These are phyloP conservation scores for Timema cristinae DNA, from an alignment of 2,888 invertebrate genomes.

Conservation along the genomic window DNA sequence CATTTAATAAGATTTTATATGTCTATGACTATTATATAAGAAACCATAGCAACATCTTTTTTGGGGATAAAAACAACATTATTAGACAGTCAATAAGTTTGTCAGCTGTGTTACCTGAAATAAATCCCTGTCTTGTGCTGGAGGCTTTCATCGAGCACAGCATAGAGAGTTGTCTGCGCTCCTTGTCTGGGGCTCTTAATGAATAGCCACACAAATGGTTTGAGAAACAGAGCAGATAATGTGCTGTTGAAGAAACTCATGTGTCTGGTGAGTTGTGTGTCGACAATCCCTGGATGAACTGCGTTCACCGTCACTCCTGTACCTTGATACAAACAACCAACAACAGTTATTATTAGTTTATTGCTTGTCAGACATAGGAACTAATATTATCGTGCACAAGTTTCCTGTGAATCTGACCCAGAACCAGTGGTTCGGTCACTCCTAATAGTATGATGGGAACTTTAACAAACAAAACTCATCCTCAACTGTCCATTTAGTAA, in stretches of 20 bases:
- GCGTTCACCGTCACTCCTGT: constrained; percentile 73
- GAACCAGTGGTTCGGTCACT: too few species aligned
- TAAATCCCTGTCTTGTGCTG: constrained; percentile 64
- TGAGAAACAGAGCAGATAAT: constrained; percentile 57
- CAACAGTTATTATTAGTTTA: too few species aligned
- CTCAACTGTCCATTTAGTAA: too few species aligned
- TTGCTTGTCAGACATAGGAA: not conserved
- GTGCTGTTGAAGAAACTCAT: constrained; percentile 55
- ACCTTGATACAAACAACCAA: constrained; percentile 47
- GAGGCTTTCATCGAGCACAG: constrained; percentile 62
- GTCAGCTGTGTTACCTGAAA: constrained; percentile 53
- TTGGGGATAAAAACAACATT: too few species aligned
- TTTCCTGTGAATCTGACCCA: too few species aligned
- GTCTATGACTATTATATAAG: too few species aligned
- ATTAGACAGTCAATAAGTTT: not conserved
- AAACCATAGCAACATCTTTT: not conserved
- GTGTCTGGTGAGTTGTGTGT: constrained; percentile 56
- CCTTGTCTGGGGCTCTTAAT: constrained; percentile 66
- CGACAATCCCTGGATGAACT: constrained; percentile 76
- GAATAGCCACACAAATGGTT: constrained; percentile 69
- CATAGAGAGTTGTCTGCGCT: constrained; percentile 64
- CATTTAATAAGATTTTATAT: too few species aligned
- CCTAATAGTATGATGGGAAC: too few species aligned
- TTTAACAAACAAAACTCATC: too few species aligned
- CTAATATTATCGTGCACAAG: too few species aligned